Base-by-base conservation (phyloP, 2,797 vertebrate species). In the Chromobotia macracanthus region DNA sequence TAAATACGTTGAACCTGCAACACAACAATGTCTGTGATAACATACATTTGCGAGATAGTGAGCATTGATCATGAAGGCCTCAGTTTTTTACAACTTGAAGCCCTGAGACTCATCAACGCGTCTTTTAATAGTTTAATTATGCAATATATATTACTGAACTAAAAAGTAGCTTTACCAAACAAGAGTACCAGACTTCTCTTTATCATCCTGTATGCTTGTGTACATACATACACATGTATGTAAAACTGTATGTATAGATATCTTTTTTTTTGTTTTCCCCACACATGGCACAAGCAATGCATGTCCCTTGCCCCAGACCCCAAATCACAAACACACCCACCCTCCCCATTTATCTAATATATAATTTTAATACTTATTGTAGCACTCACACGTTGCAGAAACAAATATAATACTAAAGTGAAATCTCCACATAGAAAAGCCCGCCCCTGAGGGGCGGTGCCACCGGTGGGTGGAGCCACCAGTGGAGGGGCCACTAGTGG, bases 1-100 rank as follows among this genome's bases (percentile, higher is more conserved):
- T 94, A 94, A 95, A 94, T 94, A 95, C 93, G 96, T 97, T 97
- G 96, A 96, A 96, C 96, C 96, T 95, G 95, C 96, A 97, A 97
- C 96, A 94, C 93, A 93, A n/a, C n/a, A n/a, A 91, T 93, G 93
- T 94, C 90, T 91, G 80, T 70, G 92, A 93, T 89, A 94, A 94
- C 93, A 93, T 91, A 94, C 91, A 93, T 92, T 92, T 94, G 94
- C 93, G 93, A 93, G 92, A 93, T 50, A 72, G 61, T 69, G 75
- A 35, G 81, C 78, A 65, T 51, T 56, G 73, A 50, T 21, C 48
- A 68, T 72, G 66, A 56, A 67, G 35, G 65, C 38, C 63, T 65
- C 93, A 92, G 91, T 93, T 93, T 93, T 91, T 92, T 93, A 95
- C 93, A 94, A 88, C 90, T 93, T n/a, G 90, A 92, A 93, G 91